Base-by-base conservation (phyloP, 2,888 invertebrate species). In the Quadroppia sp. region DNA sequence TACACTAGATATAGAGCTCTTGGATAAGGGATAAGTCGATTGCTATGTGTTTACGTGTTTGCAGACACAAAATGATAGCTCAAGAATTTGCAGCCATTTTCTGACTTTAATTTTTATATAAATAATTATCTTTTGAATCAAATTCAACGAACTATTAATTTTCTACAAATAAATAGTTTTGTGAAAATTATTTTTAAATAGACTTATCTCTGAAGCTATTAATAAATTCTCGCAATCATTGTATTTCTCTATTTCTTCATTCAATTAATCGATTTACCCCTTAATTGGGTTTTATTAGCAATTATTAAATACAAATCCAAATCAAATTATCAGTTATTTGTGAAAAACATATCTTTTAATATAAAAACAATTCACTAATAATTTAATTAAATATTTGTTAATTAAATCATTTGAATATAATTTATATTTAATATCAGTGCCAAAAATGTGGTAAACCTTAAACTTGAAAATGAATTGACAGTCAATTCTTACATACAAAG, bases 41-140 rank as follows among this genome's bases (percentile, higher is more conserved):
- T 53, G 11, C 45, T 53, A 53, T 53, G 53, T 53, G 53, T 53
- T 53, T 53, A 53, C 53, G 53, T 53, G 53, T 53, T 53, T 53
- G 53, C 53, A 53, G 53, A 25, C 25, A 6, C 23, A 25, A 11
- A 45, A 25, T 23, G 53, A 53, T 53, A 53, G 53, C 53, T 9
- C 23, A 53, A 53, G 53, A 53, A 53, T 53, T 53, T 53, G 6
- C 53, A 53, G 53, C 53, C 53, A 53, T 53, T 53, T 53, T 45
- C 15, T 17, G 7, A 4, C 50, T 50, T 53, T 53, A 53, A 53
- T 53, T 53, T 53, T 53, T 53, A 53, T 25, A 53, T 53, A 53
- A 53, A 53, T 53, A 53, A 53, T 53, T 53, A 53, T 53, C 50
- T 53, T 53, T 53, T 25, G 53, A 25, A 53, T 53, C 53, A 53